A percentile compares a stretch with the other conserved stretches of the same genome.
phyloP scores from a whole-genome alignment of 2,888 invertebrate genomes.

The Trissonchulus sp. region DNA sequence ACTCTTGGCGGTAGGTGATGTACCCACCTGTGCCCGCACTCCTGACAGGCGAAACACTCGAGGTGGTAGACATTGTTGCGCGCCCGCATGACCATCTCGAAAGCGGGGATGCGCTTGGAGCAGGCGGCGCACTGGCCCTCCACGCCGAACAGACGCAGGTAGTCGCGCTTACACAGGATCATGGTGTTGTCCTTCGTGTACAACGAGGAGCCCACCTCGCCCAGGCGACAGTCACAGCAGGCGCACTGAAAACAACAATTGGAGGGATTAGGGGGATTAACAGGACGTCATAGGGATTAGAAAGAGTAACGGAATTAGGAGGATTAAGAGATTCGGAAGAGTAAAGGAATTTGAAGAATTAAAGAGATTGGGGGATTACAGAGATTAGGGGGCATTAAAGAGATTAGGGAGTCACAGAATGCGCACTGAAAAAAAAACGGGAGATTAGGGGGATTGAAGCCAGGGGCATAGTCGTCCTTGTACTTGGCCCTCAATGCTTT shows the following conservation, averaged over 20 bases:
- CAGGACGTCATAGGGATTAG: background rate
- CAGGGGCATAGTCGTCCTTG: too few species aligned
- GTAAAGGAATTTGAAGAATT: too few species aligned
- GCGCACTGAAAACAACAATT: conserved; percentile 60
- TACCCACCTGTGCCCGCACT: conserved; percentile 86
- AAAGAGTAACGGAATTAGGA: background rate
- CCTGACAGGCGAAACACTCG: conserved; percentile 88
- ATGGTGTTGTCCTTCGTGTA: conserved; percentile 78
- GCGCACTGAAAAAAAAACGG: too few species aligned
- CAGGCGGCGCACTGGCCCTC: conserved; percentile 86
- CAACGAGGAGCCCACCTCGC: conserved; percentile 81
- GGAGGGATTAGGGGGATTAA: too few species aligned
- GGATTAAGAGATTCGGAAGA: too few species aligned
- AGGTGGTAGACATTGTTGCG: conserved; percentile 85
- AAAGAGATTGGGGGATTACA: too few species aligned
- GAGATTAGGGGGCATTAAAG: too few species aligned
- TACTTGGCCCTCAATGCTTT: too few species aligned
- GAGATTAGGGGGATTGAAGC: too few species aligned
- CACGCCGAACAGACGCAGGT: conserved; percentile 81
- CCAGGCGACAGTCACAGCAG: conserved; percentile 84
- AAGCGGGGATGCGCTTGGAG: conserved; percentile 84
- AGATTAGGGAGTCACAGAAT: too few species aligned
- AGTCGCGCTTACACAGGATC: conserved; percentile 82
- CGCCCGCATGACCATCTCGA: conserved; percentile 91
- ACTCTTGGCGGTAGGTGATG: too few species aligned